A percentile compares a stretch with the other conserved stretches of the same genome.
phyloP scores from a whole-genome alignment of 2,888 invertebrate genomes.

The Magallana nippona region DNA sequence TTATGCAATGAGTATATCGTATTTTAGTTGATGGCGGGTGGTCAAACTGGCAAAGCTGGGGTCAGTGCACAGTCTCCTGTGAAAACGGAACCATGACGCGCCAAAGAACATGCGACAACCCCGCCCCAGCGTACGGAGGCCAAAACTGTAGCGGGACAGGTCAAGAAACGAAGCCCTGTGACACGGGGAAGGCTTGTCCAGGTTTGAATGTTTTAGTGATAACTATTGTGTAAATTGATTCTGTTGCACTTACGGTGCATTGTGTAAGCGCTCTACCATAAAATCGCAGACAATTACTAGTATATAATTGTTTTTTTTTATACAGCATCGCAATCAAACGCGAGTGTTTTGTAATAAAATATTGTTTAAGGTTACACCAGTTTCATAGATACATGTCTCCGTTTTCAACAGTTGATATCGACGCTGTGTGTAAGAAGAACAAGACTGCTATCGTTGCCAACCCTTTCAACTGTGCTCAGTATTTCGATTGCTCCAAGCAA shows the following conservation, averaged over 20 bases:
- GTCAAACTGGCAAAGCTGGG: slow-evolving; percentile 57
- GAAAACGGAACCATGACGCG: slow-evolving; percentile 55
- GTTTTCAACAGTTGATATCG: slow-evolving; percentile 54
- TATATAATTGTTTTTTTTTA: too few species aligned
- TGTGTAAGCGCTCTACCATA: too few species aligned
- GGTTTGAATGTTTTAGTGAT: slow-evolving; percentile 37
- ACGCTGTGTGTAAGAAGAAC: slow-evolving; percentile 52
- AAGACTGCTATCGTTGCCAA: slow-evolving; percentile 59
- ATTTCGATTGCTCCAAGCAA: slow-evolving; percentile 65
- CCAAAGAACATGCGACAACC: slow-evolving; percentile 56
- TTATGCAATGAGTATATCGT: too few species aligned
- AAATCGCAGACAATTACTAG: too few species aligned
- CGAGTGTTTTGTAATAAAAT: too few species aligned
- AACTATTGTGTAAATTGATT: too few species aligned
- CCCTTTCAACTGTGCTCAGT: slow-evolving; percentile 69
- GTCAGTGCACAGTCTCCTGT: slow-evolving; percentile 60
- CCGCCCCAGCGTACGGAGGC: slow-evolving; percentile 58
- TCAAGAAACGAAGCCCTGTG: slow-evolving; percentile 54
- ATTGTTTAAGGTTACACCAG: too few species aligned
- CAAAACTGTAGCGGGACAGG: slow-evolving; percentile 55
- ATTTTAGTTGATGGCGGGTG: slow-evolving; percentile 59
- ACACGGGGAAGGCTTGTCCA: slow-evolving; percentile 56
- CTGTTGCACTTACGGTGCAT: background rate
- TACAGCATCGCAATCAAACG: too few species aligned
- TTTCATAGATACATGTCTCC: background rate